Conservation (phyloP, 2,797 vertebrate genomes). For the Sebastes jordani region DNA sequence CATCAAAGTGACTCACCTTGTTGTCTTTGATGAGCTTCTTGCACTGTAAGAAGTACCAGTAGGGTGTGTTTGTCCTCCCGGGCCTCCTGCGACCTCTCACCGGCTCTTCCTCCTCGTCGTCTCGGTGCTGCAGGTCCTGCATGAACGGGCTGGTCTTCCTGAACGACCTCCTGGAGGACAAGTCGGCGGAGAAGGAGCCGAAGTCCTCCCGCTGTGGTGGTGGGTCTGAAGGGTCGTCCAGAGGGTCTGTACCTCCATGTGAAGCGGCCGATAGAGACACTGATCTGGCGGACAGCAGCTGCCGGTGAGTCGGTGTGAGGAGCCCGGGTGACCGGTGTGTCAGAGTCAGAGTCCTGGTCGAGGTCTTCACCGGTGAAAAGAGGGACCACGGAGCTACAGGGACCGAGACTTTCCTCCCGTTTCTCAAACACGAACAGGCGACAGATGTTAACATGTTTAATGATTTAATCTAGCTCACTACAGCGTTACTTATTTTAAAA, state of each 20-base stretch:
- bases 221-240: background rate
- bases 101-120: background rate
- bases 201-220: conserved; percentile 55
- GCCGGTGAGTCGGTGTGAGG: background rate
- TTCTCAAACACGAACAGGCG: conserved; percentile 34
- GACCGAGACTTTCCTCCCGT: conserved; percentile 14
- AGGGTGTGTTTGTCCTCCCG: conserved; percentile 83
- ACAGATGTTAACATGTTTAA: conserved; percentile 59
- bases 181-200: conserved; percentile 80
- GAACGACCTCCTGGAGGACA: conserved; percentile 82
- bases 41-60: conserved; percentile 94
- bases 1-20: conserved; percentile 78
- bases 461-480: background rate
- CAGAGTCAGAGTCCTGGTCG: background rate
- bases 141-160: conserved; percentile 78
- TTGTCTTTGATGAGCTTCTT: conserved; percentile 88
- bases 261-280: conserved; percentile 26
- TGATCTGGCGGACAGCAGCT: background rate
- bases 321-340: background rate
- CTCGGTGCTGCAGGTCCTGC: conserved; percentile 64
- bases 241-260: background rate
- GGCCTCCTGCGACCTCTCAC: conserved; percentile 21
- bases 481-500: no score
- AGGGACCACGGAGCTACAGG: background rate
- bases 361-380: background rate